Evolutionary conservation across 2,888 invertebrate genomes (phyloP).

Genomic region (Drosophila seclusa): DNA sequence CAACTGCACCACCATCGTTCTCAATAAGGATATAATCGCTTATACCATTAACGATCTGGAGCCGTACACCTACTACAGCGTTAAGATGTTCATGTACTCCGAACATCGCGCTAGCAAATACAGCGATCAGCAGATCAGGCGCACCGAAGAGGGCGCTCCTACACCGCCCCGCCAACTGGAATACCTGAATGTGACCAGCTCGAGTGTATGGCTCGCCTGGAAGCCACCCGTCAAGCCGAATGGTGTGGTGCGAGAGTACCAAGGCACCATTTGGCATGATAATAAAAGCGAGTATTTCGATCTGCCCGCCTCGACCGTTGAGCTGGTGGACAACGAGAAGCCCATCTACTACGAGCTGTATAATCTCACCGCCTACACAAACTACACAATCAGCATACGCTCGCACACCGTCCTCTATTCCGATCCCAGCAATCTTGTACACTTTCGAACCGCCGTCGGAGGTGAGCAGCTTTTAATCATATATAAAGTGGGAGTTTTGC

Average conservation of each 20-base stretch:
- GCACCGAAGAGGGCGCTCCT: constrained; percentile 90
- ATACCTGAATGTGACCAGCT: constrained; percentile 35
- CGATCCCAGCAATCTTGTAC: constrained; percentile 85
- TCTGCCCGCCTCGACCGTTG: constrained; percentile 35
- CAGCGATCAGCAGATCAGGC: constrained; percentile 87
- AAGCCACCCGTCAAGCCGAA: constrained; percentile 89
- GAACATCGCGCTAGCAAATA: constrained; percentile 86
- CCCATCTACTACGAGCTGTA: constrained; percentile 68
- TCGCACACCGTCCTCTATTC: constrained; percentile 91
- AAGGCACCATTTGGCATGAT: constrained; percentile 32
- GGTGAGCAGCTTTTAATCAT: constrained; percentile 56
- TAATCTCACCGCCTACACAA: constrained; percentile 87
- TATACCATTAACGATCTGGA: constrained; percentile 88
- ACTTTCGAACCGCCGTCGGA: constrained; percentile 88
- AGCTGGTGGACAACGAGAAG: constrained; percentile 59
- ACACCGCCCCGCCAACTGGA: constrained; percentile 84
- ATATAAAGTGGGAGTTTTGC: background rate
- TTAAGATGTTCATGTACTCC: constrained; percentile 89
- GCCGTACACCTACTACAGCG: constrained; percentile 91
- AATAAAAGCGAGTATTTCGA: constrained; percentile 43
- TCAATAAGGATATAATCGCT: constrained; percentile 68
- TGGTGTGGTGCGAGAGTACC: constrained; percentile 87
- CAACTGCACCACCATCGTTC: constrained; percentile 60
- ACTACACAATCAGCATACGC: constrained; percentile 89
- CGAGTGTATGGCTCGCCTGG: constrained; percentile 84